Percentiles rank a stretch among this genome's conserved stretches.
phyloP scores from a whole-genome alignment of 2,797 vertebrate species.

The Zenarchopterus dispar region DNA sequence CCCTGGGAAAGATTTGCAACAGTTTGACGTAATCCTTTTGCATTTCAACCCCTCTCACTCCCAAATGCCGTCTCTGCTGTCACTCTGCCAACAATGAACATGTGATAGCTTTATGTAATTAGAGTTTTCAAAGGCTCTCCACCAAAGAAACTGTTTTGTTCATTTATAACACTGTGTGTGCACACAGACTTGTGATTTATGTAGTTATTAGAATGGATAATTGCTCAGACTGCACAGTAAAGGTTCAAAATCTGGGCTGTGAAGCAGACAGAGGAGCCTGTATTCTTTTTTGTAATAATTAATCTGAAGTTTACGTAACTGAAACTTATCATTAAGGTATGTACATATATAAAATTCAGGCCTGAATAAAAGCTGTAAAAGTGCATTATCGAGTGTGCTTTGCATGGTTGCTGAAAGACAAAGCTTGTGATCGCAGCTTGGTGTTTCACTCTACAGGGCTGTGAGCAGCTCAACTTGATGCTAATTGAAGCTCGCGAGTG shows the following conservation, averaged over 20 bases:
- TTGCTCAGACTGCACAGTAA: conserved; percentile 11
- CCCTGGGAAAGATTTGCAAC: conserved; percentile 80
- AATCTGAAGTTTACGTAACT: conserved; percentile 16
- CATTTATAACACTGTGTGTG: conserved; percentile 30
- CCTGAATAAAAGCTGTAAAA: conserved; percentile 33
- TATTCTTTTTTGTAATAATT: neutral
- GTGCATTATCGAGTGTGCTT: conserved; percentile 32
- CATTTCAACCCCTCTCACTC: conserved; percentile 71
- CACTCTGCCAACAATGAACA: conserved; percentile 50
- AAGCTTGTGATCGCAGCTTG: conserved; percentile 25
- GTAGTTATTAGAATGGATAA: conserved; percentile 23
- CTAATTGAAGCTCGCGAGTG: conserved; percentile 52
- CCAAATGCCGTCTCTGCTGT: conserved; percentile 59
- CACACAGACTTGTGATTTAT: conserved; percentile 40
- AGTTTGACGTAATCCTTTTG: conserved; percentile 79
- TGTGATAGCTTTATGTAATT: conserved; percentile 69
- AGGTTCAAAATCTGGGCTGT: neutral
- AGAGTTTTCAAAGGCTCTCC: conserved; percentile 50
- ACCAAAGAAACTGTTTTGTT: conserved; percentile 53
- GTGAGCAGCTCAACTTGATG: conserved; percentile 29
- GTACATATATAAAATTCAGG: conserved; percentile 31
- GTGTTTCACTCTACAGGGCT: conserved; percentile 24
- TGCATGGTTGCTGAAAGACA: conserved; percentile 39
- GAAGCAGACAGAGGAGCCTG: conserved; percentile 2
- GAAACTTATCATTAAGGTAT: conserved; percentile 20